Conservation (phyloP, 2,888 invertebrate species). For the Melieria picta region DNA sequence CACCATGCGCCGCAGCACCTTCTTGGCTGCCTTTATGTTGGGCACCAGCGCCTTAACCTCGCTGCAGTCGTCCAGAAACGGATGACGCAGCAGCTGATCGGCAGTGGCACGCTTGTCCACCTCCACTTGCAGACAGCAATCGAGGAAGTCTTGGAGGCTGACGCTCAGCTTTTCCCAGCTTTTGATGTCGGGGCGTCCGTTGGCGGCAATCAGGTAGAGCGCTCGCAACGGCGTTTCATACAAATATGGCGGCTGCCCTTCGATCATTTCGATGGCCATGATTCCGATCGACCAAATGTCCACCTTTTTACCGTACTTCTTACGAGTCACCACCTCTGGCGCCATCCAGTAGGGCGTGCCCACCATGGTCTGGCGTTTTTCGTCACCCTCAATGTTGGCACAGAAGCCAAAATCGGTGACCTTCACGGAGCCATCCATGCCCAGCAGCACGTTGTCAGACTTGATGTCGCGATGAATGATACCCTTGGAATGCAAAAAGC, state of each 20-base stretch:
- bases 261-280: conserved; percentile 95
- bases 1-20: conserved; percentile 72
- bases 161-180: conserved; percentile 82
- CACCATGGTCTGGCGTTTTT: conserved; percentile 96
- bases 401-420: conserved; percentile 98
- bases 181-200: conserved; percentile 91
- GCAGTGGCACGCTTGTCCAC: conserved; percentile 89
- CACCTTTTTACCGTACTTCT: conserved; percentile 92
- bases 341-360: conserved; percentile 99
- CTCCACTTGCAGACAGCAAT: conserved; percentile 90
- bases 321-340: conserved; percentile 92
- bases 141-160: conserved; percentile 83
- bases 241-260: conserved; percentile 96
- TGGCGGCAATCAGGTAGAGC: conserved; percentile 93
- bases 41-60: conserved; percentile 85
- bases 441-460: conserved; percentile 95
- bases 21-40: conserved; percentile 90
- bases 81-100: conserved; percentile 87
- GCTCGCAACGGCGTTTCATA: conserved; percentile 93
- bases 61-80: conserved; percentile 86
- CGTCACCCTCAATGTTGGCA: conserved; percentile 93
- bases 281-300: conserved; percentile 98
- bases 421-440: conserved; percentile 91
- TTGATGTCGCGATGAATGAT: conserved; percentile 97
- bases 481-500: conserved; percentile 88